Percentiles rank a stretch among this genome's conserved stretches.
Conservation (phyloP, 2,113 vertebrate genomes). For the Neolamprologus brichardi region DNA sequence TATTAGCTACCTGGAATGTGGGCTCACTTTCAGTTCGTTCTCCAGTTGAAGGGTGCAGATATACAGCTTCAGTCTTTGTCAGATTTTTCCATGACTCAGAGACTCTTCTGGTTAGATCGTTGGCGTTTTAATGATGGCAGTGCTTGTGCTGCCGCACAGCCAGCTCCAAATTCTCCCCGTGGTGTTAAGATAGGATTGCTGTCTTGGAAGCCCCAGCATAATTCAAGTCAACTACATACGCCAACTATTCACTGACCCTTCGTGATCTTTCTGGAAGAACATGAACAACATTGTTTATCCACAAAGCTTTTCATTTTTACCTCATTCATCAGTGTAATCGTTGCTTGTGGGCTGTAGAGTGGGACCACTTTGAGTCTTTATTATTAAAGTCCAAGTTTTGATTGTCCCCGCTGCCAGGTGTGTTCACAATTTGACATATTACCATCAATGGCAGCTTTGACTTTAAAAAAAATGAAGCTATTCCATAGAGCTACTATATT, state of each 20-base stretch:
- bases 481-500: not conserved
- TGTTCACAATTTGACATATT: not conserved
- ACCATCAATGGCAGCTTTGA: not conserved
- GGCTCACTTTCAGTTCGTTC: not conserved
- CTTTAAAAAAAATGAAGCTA: not conserved
- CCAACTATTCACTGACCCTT: not conserved
- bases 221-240: not conserved
- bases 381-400: not conserved
- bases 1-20: not conserved
- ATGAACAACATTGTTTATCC: not conserved
- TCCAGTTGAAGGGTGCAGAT: not conserved
- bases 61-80: not conserved
- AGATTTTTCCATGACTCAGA: not conserved
- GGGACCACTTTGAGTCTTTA: not conserved
- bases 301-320: not conserved
- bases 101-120: not conserved
- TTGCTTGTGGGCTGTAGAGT: not conserved
- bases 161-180: not conserved
- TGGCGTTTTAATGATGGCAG: not conserved
- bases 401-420: not conserved
- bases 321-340: not conserved
- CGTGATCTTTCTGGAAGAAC: not conserved
- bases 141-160: not conserved
- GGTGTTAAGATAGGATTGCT: not conserved
- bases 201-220: not conserved